These are phyloP conservation scores for Halocaridina rubra DNA, from an alignment of 2,888 invertebrate species.

Conservation along the genomic window DNA sequence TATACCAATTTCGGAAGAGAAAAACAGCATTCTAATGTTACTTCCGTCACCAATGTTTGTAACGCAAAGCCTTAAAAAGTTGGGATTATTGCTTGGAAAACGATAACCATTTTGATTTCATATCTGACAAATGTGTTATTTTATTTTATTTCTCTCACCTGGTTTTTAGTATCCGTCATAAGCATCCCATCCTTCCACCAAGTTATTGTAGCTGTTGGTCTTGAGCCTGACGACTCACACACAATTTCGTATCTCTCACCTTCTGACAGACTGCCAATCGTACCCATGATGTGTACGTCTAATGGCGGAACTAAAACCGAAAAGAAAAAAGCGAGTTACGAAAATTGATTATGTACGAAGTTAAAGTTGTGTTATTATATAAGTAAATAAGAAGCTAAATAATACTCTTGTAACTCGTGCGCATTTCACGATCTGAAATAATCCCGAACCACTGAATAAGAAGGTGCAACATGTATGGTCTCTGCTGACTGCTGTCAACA, in stretches of 20 bases:
- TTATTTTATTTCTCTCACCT: neutral
- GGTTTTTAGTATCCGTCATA: neutral
- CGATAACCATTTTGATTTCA: no score
- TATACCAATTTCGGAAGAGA: no score
- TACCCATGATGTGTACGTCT: neutral
- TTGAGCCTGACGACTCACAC: slow-evolving; percentile 66
- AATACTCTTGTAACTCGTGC: neutral
- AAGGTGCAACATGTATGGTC: no score
- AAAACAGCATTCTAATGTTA: no score
- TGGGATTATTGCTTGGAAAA: no score
- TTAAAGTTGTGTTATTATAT: neutral
- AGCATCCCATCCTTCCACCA: slow-evolving; percentile 64
- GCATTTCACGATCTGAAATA: neutral
- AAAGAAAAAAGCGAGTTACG: neutral
- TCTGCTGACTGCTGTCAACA: no score
- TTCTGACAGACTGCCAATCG: neutral
- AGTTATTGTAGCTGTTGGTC: slow-evolving; percentile 66
- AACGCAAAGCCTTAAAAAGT: no score
- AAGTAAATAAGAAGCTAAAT: neutral
- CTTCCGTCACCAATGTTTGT: no score
- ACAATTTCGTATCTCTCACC: slow-evolving; percentile 52
- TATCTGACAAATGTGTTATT: neutral
- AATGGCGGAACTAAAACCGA: neutral
- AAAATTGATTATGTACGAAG: neutral
- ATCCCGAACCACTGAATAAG: neutral